Percentiles rank a stretch among this genome's conserved stretches.
These are phyloP conservation scores for Fissipunctia ypsillon DNA, from an alignment of 2,888 invertebrate genomes.

Conservation along the genomic window DNA sequence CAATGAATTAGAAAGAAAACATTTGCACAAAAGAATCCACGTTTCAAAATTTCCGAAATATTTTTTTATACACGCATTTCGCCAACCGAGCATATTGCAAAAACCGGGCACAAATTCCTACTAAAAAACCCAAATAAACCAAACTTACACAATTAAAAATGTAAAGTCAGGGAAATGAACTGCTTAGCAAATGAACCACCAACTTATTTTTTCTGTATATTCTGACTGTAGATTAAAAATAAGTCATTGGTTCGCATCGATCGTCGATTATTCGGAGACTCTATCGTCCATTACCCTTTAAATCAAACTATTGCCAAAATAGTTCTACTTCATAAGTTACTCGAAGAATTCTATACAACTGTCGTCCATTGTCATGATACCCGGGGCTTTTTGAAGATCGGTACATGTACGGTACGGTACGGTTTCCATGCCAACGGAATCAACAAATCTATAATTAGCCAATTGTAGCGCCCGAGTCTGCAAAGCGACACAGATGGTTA, in stretches of 20 bases:
- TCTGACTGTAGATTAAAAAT: too few relatives aligned
- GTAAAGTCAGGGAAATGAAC: too few relatives aligned
- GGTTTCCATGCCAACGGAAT: slow-evolving; percentile 18
- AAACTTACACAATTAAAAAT: too few relatives aligned
- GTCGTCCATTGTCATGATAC: background rate
- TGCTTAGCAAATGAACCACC: too few relatives aligned
- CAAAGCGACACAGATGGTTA: slow-evolving; percentile 15
- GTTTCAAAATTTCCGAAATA: background rate
- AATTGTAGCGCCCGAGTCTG: background rate
- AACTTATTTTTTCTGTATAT: too few relatives aligned
- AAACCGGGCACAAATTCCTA: background rate
- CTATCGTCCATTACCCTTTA: background rate
- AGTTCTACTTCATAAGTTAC: background rate
- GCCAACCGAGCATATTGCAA: background rate
- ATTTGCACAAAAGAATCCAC: background rate
- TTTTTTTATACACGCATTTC: background rate
- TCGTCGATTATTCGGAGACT: background rate
- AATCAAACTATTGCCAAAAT: background rate
- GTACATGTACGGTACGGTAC: background rate
- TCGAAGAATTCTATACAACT: background rate
- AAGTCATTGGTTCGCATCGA: background rate
- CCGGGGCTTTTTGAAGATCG: background rate
- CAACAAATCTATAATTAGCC: background rate
- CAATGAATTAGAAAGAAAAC: background rate
- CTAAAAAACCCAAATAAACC: too few relatives aligned